phyloP scores from a whole-genome alignment of 2,888 invertebrate species.

The Apantesis nais region DNA sequence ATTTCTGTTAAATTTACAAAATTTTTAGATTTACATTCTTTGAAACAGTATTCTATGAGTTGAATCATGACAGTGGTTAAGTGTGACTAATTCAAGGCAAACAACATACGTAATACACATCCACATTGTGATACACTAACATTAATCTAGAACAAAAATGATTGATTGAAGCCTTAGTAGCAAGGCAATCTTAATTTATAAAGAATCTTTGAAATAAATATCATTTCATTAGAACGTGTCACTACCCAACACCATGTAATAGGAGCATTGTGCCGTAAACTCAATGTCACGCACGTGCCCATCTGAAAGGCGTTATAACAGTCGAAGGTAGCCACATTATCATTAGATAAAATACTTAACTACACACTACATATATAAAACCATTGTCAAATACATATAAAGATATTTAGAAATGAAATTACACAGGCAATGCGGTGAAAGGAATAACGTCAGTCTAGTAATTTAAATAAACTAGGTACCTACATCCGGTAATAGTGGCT shows the following conservation, averaged over 20 bases:
- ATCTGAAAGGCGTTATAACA: slow-evolving; percentile 46
- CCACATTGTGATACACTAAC: slow-evolving; percentile 4
- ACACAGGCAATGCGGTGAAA: slow-evolving; percentile 24
- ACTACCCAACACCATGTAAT: slow-evolving; percentile 21
- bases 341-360: slow-evolving; percentile 43
- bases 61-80: background rate
- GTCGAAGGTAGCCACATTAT: slow-evolving; percentile 48
- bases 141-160: slow-evolving; percentile 10
- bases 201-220: slow-evolving; percentile 29
- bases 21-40: background rate
- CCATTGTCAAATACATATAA: slow-evolving; percentile 47
- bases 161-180: background rate
- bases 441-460: slow-evolving; percentile 29
- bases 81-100: slow-evolving; percentile 14
- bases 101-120: slow-evolving; percentile 4
- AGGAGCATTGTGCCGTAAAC: slow-evolving; percentile 52
- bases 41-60: background rate
- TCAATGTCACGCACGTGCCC: slow-evolving; percentile 73
- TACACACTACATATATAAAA: slow-evolving; percentile 37
- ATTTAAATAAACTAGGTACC: slow-evolving; percentile 35
- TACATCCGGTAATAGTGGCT: slow-evolving; percentile 22
- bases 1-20: background rate
- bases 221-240: slow-evolving; percentile 27
- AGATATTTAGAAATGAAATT: slow-evolving; percentile 27
- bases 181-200: background rate